These are phyloP conservation scores for Neodiprion virginianus DNA, from an alignment of 1,140 invertebrate genomes.

Conservation along the genomic window DNA sequence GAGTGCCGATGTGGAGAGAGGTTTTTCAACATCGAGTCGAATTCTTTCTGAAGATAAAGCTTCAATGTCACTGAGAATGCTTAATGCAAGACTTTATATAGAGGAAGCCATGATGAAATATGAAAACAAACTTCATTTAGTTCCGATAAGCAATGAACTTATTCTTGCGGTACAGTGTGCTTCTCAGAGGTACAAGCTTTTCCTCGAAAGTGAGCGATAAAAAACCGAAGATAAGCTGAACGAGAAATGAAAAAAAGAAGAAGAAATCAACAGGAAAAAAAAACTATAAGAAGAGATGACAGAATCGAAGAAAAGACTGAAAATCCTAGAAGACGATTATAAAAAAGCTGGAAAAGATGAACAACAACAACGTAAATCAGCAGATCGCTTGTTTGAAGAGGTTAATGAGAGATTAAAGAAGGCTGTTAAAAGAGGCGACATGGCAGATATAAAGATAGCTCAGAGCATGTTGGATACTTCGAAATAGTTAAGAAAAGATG, in stretches of 20 bases:
- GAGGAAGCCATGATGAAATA: not conserved
- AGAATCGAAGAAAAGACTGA: not conserved
- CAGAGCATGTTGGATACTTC: not conserved
- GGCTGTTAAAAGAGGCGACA: not conserved
- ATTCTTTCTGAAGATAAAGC: not conserved
- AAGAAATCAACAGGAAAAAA: not conserved
- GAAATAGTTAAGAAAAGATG: not conserved
- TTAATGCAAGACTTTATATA: not conserved
- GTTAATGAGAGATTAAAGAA: not conserved
- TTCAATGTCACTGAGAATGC: not conserved
- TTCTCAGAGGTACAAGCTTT: not conserved
- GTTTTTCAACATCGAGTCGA: conserved; percentile 15
- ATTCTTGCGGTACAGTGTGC: not conserved
- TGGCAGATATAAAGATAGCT: not conserved
- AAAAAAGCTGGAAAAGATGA: not conserved
- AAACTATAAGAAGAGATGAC: not conserved
- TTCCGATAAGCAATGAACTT: not conserved
- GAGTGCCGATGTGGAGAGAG: conserved; percentile 26
- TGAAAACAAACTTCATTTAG: not conserved
- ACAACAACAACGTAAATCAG: not conserved
- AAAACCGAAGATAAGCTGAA: not conserved
- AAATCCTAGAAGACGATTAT: not conserved
- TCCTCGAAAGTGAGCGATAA: not conserved
- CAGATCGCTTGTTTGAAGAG: not conserved
- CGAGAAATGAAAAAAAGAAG: not conserved